Evolutionary conservation across 2,888 invertebrate species (phyloP), one percentile per base, ranked within the genome.

Genomic region (Trichogramma dendrolimi): DNA sequence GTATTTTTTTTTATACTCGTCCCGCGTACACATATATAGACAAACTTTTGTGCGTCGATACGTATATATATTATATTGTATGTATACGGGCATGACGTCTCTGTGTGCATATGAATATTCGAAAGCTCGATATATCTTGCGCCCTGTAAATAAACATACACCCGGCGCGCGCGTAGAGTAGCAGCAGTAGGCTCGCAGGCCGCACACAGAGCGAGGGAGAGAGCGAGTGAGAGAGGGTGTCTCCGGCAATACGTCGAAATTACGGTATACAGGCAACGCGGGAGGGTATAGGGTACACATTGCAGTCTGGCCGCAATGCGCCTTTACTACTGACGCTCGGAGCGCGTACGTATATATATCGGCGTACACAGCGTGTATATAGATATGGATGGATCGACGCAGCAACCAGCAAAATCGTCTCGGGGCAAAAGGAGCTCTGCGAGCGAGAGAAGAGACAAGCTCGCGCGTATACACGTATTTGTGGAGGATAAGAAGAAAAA

Each of bases 281-380:
- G 27, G 27, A 27, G 27, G 27, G 27, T 27, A 27, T 27, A 27
- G 27, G 27, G 27, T 27, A 27, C 27, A 27, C 27, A 27, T 27
- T 27, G 27, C 55, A 56, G 62, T 64, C 62, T 61, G 65, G 55
- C 65, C 64, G 57, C 55, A 61, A 55, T 67, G 63, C 55, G 63
- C 63, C 63, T 61, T 59, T 66, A 63, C 66, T 63, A 66, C 66
- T 66, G 66, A 58, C 62, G 59, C 51, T 46, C 60, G 59, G 52
- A 6, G 0, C 8, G 57, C 61, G 61, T 61, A 55, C 63, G 61
- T 61, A 55, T 61, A 66, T 59, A 55, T 61, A 61, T 46, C 44
- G 27, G 38, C 49, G 53, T 54, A 46, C 46, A 46, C n/a, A 3
- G n/a, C n/a, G n/a, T 2, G 10, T 10, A 46, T 8, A n/a, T n/a